Percentiles rank a stretch among this genome's conserved stretches.
These are phyloP conservation scores for Microcebus murinus DNA, from an alignment of 2,113 vertebrate species.

Conservation along the genomic window DNA sequence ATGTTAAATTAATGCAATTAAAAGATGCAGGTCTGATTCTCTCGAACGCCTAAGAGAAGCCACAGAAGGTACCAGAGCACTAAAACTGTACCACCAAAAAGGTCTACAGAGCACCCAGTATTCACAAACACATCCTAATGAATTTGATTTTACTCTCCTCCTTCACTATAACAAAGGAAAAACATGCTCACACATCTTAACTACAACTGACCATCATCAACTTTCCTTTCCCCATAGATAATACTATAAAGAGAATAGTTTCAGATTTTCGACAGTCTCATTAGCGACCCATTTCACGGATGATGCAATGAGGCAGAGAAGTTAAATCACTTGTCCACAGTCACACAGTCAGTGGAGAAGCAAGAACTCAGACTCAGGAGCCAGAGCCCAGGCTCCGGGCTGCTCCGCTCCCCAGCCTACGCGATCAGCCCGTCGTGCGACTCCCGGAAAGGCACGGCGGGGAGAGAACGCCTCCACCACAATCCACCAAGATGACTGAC, in stretches of 20 bases:
- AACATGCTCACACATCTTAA: background rate
- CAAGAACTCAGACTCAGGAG: background rate
- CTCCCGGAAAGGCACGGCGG: too few relatives aligned
- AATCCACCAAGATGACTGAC: too few relatives aligned
- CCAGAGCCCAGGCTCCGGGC: background rate
- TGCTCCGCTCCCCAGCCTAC: too few relatives aligned
- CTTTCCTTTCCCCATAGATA: background rate
- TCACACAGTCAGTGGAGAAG: background rate
- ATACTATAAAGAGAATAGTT: background rate
- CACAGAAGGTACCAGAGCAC: background rate
- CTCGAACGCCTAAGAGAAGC: background rate
- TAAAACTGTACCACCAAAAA: background rate
- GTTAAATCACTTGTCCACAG: background rate
- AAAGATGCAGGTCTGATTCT: background rate
- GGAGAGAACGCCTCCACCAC: too few relatives aligned
- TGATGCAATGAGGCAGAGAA: background rate
- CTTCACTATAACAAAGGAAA: background rate
- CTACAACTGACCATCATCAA: background rate
- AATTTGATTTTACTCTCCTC: background rate
- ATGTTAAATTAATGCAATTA: slow-evolving; percentile 21
- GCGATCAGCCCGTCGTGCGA: too few relatives aligned
- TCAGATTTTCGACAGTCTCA: background rate
- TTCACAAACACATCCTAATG: background rate
- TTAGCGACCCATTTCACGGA: background rate
- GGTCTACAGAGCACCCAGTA: background rate